These are phyloP conservation scores for Pseudonaja textilis DNA, from an alignment of 2,113 vertebrate species.

Conservation along the genomic window DNA sequence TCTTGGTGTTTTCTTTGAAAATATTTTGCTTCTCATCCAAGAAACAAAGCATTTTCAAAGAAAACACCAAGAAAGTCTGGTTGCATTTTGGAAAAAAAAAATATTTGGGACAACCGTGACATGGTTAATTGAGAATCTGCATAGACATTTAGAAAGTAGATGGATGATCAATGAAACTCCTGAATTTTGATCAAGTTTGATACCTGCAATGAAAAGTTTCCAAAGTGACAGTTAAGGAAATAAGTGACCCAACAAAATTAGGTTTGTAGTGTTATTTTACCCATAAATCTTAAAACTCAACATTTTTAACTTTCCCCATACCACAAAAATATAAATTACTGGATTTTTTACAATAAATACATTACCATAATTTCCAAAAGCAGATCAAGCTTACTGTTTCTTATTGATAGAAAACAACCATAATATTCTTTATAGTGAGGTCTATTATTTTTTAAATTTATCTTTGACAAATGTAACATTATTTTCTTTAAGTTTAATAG, in stretches of 20 bases:
- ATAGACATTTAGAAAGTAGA: background rate
- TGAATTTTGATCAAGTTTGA: background rate
- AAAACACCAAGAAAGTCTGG: background rate
- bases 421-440: background rate
- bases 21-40: background rate
- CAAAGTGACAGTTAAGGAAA: background rate
- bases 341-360: background rate
- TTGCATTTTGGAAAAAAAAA: background rate
- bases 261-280: background rate
- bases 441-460: background rate
- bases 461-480: background rate
- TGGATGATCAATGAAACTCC: background rate
- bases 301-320: background rate
- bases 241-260: background rate
- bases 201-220: background rate
- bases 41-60: background rate
- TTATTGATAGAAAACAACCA: background rate
- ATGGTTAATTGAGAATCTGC: background rate
- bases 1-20: background rate
- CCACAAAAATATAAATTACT: background rate
- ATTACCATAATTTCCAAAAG: background rate
- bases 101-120: background rate
- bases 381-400: background rate
- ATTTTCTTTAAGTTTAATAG: background rate
- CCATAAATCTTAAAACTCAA: background rate